Base-by-base conservation (phyloP, 2,888 invertebrate species). In the Microctonus hyperodae region DNA sequence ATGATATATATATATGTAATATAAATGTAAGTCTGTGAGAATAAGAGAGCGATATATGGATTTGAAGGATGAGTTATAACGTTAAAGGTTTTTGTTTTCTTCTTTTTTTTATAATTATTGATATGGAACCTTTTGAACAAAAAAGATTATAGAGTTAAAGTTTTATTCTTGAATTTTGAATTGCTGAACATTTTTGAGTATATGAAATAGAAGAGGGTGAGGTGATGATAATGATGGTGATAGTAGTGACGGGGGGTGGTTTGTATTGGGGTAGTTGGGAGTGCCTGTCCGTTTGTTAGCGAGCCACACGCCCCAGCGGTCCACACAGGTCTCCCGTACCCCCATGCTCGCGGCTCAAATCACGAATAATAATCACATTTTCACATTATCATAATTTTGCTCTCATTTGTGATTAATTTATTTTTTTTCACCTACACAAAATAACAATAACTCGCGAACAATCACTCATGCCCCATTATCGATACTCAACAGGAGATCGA, bases 231-330 rank as follows among this genome's bases (percentile, higher is more conserved):
- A 28, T 28, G 28, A 28, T 28, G 7, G 7, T 28, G 28, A 7
- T 7, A 28, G 28, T 5, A 16, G 44, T 44, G 44, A 33, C 53
- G 64, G 31, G 35, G 35, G 64, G 60, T 64, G 65, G 62, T 69
- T 63, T 63, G 28, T 68, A 70, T 70, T 70, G 73, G 76, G 70
- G 75, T 77, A 76, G 78, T 74, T 76, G 79, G 81, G 79, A 83
- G 80, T 84, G 84, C 84, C 84, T 84, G 82, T 83, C 82, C 79
- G 83, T 83, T 82, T 84, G 77, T 84, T 84, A 84, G 84, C 83
- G 82, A 83, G 83, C 82, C 80, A 83, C 78, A 83, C 81, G 82
- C 81, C 81, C 82, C 80, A 81, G 79, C 80, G 83, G 83, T 83
- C 83, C 84, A 82, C 82, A 79, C 79, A 79, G 77, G 77, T 83